Evolutionary conservation across 2,113 vertebrate genomes (phyloP).

Genomic region (Notothenia coriiceps): DNA sequence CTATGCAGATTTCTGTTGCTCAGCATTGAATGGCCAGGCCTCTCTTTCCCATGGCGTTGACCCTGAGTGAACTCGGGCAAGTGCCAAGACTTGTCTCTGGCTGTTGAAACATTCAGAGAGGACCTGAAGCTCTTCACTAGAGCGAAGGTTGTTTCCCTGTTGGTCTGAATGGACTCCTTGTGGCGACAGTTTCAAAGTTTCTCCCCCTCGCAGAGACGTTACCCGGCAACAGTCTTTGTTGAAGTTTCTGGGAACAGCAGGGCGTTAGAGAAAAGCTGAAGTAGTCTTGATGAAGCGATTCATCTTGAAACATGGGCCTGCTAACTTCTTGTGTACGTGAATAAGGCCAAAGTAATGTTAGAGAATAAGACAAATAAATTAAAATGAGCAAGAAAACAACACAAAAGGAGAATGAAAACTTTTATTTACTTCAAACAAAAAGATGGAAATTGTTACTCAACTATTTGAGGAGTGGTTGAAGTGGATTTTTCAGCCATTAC

Average conservation of each 20-base stretch:
- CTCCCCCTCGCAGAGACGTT: constrained; percentile 8
- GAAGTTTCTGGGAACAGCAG: constrained; percentile 39
- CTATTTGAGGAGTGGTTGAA: not conserved
- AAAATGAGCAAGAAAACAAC: constrained; percentile 17
- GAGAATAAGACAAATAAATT: constrained; percentile 5
- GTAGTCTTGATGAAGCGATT: not conserved
- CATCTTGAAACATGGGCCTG: not conserved
- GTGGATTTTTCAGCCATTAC: constrained; percentile 4
- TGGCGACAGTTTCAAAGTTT: constrained; percentile 13
- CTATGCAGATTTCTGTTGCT: constrained; percentile 52
- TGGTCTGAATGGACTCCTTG: constrained; percentile 26
- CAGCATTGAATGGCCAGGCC: constrained; percentile 39
- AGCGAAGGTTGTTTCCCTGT: constrained; percentile 23
- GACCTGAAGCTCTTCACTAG: constrained; percentile 19
- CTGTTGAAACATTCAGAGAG: constrained; percentile 37
- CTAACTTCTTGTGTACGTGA: not conserved
- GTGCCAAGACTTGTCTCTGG: constrained; percentile 42
- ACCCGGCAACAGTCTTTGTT: constrained; percentile 55
- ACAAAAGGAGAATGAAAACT: not conserved
- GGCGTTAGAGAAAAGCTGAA: constrained; percentile 16
- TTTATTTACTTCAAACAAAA: constrained; percentile 57
- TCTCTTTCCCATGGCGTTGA: constrained; percentile 24
- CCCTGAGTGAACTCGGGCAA: constrained; percentile 55
- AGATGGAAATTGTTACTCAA: constrained; percentile 17
- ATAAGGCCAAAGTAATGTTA: not conserved